These are phyloP conservation scores for Climacteris rufus DNA, from an alignment of 2,113 vertebrate species.

Conservation along the genomic window DNA sequence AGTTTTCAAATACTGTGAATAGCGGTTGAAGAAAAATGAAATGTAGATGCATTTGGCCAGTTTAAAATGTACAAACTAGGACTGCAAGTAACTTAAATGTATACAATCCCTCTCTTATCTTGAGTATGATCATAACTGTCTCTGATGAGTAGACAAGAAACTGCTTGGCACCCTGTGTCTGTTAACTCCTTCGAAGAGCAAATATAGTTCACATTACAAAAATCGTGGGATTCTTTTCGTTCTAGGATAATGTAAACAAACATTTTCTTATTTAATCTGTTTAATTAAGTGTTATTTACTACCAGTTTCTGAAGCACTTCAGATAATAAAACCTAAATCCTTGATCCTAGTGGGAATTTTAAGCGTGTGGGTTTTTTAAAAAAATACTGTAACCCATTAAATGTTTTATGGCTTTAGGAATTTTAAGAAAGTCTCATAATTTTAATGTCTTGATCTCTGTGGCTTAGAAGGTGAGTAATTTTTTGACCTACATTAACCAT, in stretches of 20 bases:
- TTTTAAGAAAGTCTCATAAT: neutral
- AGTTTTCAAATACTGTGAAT: neutral
- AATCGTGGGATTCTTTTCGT: neutral
- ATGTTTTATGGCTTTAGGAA: neutral
- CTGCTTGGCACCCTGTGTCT: neutral
- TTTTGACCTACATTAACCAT: neutral
- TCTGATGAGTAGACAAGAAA: neutral
- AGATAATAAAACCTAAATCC: conserved; percentile 14
- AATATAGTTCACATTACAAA: neutral
- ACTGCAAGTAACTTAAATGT: neutral
- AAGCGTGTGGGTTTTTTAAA: neutral
- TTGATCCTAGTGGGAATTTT: neutral
- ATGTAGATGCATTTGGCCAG: neutral
- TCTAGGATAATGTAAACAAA: neutral
- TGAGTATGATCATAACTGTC: neutral
- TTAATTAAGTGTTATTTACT: conserved; percentile 37
- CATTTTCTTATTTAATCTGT: neutral
- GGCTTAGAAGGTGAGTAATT: neutral
- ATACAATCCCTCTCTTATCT: neutral
- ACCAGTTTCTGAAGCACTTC: neutral
- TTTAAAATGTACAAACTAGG: neutral
- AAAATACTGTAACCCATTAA: neutral
- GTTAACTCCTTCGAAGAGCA: neutral
- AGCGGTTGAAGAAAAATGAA: neutral
- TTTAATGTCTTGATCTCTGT: neutral